Evolutionary conservation across 2,113 vertebrate species (phyloP), one percentile per base, ranked within the genome.

Genomic region (Bufo gargarizans): DNA sequence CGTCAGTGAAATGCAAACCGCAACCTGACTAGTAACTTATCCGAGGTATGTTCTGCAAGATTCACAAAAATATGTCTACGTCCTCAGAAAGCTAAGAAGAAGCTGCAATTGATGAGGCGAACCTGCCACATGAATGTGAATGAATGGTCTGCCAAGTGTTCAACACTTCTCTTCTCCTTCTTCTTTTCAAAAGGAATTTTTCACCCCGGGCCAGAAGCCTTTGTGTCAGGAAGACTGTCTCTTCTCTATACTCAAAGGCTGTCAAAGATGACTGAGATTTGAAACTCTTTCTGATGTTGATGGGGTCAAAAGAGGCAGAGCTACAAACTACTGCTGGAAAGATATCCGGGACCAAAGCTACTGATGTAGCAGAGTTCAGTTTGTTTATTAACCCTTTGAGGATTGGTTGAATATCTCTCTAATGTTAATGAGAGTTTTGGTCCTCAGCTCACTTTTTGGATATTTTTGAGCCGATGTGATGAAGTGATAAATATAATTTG

Each of bases 221-320:
- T 95, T 95, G 93, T 96, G 94, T 96, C 94, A 94, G 93, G 90
- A 92, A 95, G 93, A 93, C 94, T 94, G 94, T 94, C 95, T 96
- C 94, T 93, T 95, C 95, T 96, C 94, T 94, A 93, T 93, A 91
- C 94, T 96, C 95, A 96, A 95, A 96, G 94, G 91, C 94, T 95
- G 95, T 96, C 96, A 96, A 92, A 95, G 93, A 95, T 95, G 95
- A 95, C 94, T 95, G 95, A 95, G 94, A 93, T 95, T 93, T 94
- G 94, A 96, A 96, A 94, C 92, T 91, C 91, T 93, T 94, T 95
- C 93, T 95, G 95, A 96, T 95, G 94, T 95, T 95, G 94, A 95
- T 80, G 94, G 94, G 95, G 95, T 96, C 95, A 95, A 94, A 94
- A 91, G 91, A 95, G 93, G 92, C 94, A 94, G 92, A 88, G 81